A percentile compares a stretch with the other conserved stretches of the same genome.
phyloP scores from a whole-genome alignment of 2,888 invertebrate genomes.

The Acanthosepion lycidas region DNA sequence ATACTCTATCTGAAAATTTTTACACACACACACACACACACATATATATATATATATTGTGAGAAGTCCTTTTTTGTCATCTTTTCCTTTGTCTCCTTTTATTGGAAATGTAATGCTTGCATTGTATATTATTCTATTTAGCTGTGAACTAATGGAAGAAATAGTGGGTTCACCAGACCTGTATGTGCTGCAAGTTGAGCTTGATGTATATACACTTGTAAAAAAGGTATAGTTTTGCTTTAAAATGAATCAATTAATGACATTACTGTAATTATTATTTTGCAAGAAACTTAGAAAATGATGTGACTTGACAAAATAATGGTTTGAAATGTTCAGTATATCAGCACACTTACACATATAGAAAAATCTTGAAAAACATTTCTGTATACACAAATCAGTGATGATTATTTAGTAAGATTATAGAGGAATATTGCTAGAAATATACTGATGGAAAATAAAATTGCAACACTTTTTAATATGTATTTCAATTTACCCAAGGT shows the following conservation, averaged over 20 bases:
- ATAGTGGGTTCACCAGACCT: constrained; percentile 79
- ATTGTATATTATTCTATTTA: constrained; percentile 60
- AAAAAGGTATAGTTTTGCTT: constrained; percentile 76
- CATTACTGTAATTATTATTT: background rate
- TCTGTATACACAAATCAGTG: no score
- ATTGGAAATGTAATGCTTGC: background rate
- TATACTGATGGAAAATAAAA: no score
- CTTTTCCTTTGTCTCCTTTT: no score
- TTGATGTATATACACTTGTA: constrained; percentile 83
- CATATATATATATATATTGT: no score
- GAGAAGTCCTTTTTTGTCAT: no score
- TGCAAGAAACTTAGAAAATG: background rate
- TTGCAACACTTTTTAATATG: no score
- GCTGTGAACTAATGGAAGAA: constrained; percentile 79
- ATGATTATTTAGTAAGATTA: no score
- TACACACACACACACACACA: no score
- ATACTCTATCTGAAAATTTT: no score
- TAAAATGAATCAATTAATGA: background rate
- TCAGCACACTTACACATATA: background rate
- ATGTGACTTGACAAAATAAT: background rate
- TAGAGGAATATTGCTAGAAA: background rate
- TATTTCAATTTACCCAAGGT: no score
- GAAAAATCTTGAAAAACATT: background rate
- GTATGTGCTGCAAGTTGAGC: constrained; percentile 86
- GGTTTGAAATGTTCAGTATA: background rate